A percentile compares a stretch with the other conserved stretches of the same genome.
Evolutionary conservation across 2,113 vertebrate genomes (phyloP).

Genomic region (Piaya cayana): DNA sequence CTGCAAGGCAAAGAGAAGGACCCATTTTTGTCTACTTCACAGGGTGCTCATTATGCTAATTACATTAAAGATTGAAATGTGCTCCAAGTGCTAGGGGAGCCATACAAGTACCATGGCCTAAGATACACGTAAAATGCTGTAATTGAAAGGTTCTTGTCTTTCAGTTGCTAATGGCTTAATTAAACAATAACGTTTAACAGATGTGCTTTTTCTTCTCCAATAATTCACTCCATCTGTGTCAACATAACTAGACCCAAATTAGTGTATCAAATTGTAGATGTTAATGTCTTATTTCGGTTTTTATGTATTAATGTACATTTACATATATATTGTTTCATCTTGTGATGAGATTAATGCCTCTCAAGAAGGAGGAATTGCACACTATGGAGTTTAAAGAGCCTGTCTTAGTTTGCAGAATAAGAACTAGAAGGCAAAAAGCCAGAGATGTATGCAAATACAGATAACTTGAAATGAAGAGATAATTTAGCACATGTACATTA

Average conservation of each 20-base stretch:
- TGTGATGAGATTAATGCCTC: background rate
- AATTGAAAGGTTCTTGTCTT: slow-evolving; percentile 53
- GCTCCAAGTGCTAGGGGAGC: background rate
- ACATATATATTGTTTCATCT: slow-evolving; percentile 32
- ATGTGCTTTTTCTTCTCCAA: slow-evolving; percentile 58
- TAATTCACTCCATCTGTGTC: slow-evolving; percentile 60
- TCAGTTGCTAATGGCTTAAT: slow-evolving; percentile 59
- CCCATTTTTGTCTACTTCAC: background rate
- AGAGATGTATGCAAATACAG: background rate
- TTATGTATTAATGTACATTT: slow-evolving; percentile 31
- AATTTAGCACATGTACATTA: background rate
- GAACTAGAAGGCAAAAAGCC: background rate
- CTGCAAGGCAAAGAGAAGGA: background rate
- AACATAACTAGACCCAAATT: slow-evolving; percentile 45
- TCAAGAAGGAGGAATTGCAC: background rate
- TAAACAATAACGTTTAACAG: slow-evolving; percentile 66
- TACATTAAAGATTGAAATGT: accelerated
- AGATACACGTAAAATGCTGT: slow-evolving; percentile 22
- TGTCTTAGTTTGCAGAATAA: background rate
- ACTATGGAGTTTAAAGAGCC: background rate
- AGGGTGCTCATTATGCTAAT: background rate
- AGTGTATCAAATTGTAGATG: slow-evolving; percentile 31
- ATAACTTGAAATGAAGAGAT: background rate
- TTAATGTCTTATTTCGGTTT: slow-evolving; percentile 40
- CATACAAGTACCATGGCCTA: background rate